phyloP scores from a whole-genome alignment of 2,797 vertebrate species.

The Cyclura pinguis region DNA sequence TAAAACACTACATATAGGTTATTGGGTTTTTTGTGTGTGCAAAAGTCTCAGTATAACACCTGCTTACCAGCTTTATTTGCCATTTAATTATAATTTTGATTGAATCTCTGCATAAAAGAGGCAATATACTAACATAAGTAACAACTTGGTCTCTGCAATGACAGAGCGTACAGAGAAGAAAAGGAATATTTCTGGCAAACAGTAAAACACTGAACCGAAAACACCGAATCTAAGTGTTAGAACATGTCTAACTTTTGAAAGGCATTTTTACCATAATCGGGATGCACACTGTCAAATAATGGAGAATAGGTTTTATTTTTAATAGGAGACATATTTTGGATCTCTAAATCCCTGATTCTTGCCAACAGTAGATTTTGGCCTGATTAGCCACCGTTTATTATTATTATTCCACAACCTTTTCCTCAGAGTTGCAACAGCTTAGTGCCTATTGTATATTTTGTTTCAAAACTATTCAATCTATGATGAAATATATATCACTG shows the following conservation, averaged over 20 bases:
- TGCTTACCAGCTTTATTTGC: background rate
- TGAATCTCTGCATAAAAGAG: background rate
- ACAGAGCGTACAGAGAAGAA: background rate
- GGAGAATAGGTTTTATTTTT: background rate
- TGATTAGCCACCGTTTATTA: background rate
- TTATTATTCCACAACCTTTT: background rate
- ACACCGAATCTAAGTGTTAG: background rate
- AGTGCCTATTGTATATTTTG: background rate
- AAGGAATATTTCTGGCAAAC: background rate
- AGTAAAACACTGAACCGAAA: no score
- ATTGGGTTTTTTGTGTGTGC: background rate
- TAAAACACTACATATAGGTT: background rate
- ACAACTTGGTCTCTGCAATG: background rate
- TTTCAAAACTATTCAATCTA: background rate
- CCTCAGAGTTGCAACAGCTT: no score
- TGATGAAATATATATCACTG: background rate
- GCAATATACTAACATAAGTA: background rate
- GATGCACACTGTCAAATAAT: background rate
- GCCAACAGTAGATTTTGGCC: background rate
- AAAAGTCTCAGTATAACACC: background rate
- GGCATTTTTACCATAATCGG: background rate
- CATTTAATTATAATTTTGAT: background rate
- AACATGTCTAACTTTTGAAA: background rate
- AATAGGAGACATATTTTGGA: background rate
- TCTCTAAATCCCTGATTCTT: background rate